Evolutionary conservation across 2,797 vertebrate genomes (phyloP), one percentile per base, ranked within the genome.

Genomic region (Xyrichtys novacula): DNA sequence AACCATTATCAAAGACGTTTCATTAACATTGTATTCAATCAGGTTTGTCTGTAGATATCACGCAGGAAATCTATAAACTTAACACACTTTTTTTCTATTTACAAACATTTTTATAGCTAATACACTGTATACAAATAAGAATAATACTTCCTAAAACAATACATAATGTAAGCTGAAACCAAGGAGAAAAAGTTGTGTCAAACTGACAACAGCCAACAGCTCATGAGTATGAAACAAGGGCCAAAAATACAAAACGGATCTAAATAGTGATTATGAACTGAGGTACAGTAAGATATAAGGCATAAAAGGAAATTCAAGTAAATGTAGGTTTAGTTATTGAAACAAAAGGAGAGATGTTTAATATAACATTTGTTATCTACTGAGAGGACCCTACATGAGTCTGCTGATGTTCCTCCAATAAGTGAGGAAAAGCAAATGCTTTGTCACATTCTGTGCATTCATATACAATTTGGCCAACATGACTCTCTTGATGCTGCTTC

Each of bases 391-490:
- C 71, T 48, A 57, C 77, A 74, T 95, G 94, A 62, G 81, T 89
- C 50, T 77, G 77, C 63, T 94, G 94, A 82, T 95, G 94, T 78
- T 94, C 81, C 40, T 94, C 93, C 69, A 95, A 81, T 17, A 95
- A 88, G 61, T 93, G 88, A 58, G 90, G 93, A 77, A 94, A 95
- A 77, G 94, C 94, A 80, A 95, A 95, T 1, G 93, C 94, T 82
- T 95, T 94, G 73, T 95, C 94, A 80, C 94, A 95, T 79, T 95
- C 94, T 7, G 91, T 93, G 80, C 94, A 95, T 83, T 95, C 94
- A 64, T 95, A 95, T 2, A 95, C 94, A 50, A 95, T 89, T 76
- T 95, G 89, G 0, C 94, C 94, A 1, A 95, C 89, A 38, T 95
- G 94, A 43, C 91, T 93, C 78, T 95, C 94, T 82, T 94, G 94